phyloP scores from a whole-genome alignment of 2,113 vertebrate genomes.

The Dasyprocta punctata region DNA sequence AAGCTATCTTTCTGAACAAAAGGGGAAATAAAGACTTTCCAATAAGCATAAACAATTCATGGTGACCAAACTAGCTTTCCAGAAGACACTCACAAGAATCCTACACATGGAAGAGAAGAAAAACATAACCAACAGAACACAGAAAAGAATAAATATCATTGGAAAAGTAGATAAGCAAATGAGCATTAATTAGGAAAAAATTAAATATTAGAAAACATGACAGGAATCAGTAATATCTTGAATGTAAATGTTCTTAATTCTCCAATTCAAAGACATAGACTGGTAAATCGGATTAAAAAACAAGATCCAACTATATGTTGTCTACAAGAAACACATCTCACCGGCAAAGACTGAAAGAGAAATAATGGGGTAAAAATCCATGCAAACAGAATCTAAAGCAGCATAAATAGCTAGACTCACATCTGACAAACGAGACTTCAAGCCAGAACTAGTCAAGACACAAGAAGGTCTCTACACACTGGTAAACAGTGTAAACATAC shows the following conservation, averaged over 20 bases:
- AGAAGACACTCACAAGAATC: background rate
- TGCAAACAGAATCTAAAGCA: background rate
- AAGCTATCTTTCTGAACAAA: background rate
- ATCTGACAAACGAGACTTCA: background rate
- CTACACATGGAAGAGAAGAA: background rate
- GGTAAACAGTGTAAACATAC: background rate
- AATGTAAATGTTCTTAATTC: background rate
- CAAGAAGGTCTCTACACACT: background rate
- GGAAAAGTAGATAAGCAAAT: background rate
- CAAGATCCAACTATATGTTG: background rate
- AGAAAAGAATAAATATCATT: background rate
- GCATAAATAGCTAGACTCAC: background rate
- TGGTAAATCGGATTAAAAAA: background rate
- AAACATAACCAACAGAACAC: background rate
- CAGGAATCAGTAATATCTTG: background rate
- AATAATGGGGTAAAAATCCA: background rate
- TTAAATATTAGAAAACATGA: background rate
- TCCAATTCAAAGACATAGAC: background rate
- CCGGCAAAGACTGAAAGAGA: background rate
- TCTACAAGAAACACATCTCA: background rate
- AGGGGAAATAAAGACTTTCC: background rate
- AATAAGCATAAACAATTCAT: background rate
- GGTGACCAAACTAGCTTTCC: background rate
- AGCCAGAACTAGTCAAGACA: background rate
- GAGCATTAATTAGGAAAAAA: background rate